Evolutionary conservation across 1,140 invertebrate genomes (phyloP), one percentile per base, ranked within the genome.

Genomic region (Ctenoplectra terminalis): DNA sequence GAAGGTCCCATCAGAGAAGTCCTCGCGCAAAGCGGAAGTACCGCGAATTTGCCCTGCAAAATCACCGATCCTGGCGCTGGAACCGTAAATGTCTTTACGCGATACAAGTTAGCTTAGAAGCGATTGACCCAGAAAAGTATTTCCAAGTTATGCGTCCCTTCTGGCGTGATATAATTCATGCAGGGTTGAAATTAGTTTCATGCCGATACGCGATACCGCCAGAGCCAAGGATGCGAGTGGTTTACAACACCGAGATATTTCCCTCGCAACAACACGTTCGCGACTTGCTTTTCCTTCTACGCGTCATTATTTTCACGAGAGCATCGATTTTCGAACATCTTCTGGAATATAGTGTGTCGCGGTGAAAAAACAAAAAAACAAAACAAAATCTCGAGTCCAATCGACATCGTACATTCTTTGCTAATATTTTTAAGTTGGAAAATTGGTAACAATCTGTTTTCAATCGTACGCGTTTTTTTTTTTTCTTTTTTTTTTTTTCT

Each of bases 11-110:
- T 91, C 76, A 91, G 86, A 48, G 94, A 96, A 50, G 95, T 96
- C 54, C 94, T 95, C n/a, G 96, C 96, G 29, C 96, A 97, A 92
- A 96, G 95, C 79, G 96, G 96, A 71, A 95, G 96, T 54, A 96
- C 96, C 23, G 96, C 96, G 56, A 95, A 95, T 75, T 93, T 97
- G 61, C 96, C 96, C 34, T 97, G 96, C 92, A 95, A 95, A 87
- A 95, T 96, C 58, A 94, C 94, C 86, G 96, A 96, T 86, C 95
- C 95, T 77, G 95, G 95, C 43, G 96, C 95, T 71, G 96, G 96
- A 84, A 96, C 96, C 90, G 96, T 97, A 94, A 96, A 96, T 95
- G 64, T 86, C 56, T 5, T 81, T 73, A 60, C 52, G n/a, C 31
- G 64, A 66, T 50, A 37, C 37, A 26, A 50, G 67, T 54, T 20